A percentile compares a stretch with the other conserved stretches of the same genome.
These are phyloP conservation scores for Philopotamus ludificatus DNA, from an alignment of 1,140 invertebrate species.

Conservation along the genomic window DNA sequence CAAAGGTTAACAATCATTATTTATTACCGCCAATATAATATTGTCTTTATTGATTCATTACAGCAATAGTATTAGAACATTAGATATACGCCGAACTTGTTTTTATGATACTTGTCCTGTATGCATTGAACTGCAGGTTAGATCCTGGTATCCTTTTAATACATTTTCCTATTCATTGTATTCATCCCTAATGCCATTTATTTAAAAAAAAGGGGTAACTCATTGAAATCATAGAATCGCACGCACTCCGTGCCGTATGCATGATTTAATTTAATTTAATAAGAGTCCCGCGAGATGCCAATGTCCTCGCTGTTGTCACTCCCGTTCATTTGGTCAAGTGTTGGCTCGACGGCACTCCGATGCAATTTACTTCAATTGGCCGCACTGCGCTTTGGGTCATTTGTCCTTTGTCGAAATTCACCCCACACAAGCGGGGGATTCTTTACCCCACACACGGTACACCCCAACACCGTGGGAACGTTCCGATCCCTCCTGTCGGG, in stretches of 20 bases:
- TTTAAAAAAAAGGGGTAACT: no score
- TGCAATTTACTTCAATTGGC: constrained; percentile 2
- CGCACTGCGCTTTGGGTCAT: constrained; percentile 3
- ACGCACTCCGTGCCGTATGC: not conserved
- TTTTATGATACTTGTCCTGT: not conserved
- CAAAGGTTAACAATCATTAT: no score
- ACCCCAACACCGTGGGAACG: constrained; percentile 22
- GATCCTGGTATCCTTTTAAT: constrained; percentile 8
- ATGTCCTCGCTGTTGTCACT: not conserved
- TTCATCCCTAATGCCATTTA: not conserved
- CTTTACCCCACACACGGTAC: constrained; percentile 7
- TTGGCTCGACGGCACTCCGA: not conserved
- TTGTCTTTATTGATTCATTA: no score
- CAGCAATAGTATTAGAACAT: no score
- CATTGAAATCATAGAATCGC: not conserved
- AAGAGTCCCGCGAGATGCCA: not conserved
- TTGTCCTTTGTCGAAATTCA: constrained; percentile 5
- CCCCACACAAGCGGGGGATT: constrained; percentile 2
- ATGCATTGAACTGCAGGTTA: constrained; percentile 6
- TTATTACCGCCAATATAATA: no score
- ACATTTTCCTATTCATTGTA: not conserved
- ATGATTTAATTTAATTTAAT: not conserved
- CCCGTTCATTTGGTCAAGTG: not conserved
- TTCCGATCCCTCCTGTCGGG: not conserved
- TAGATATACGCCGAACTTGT: no score